Evolutionary conservation across 2,888 invertebrate genomes (phyloP), one percentile per base, ranked within the genome.

Genomic region (Pammene fasciana): DNA sequence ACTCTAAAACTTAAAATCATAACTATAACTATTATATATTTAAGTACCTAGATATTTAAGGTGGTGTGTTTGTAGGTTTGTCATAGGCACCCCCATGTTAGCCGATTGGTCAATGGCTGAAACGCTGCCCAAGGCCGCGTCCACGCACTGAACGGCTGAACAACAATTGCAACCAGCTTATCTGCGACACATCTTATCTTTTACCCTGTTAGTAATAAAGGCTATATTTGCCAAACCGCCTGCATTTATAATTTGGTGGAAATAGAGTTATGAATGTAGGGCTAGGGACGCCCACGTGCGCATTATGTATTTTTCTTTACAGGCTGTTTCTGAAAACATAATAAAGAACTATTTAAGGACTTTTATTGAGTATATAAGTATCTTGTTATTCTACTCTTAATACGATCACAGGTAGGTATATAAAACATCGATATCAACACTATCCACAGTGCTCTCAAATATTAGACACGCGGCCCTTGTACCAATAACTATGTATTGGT

Each of bases 71-170:
- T 8, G 14, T 8, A 16, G 8, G 26, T 59, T 26, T 45, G n/a
- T 45, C 0, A 26, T 34, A 13, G 38, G n/a, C 50, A 52, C 26
- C 38, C 16, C 26, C n/a, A 55, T 54, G 34, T 34, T 52, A 41
- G 0, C 64, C 26, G 45, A 64, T 54, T 54, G 64, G 64, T 64
- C 64, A 64, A 55, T 55, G 54, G 11, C 43, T 54, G 64, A 64
- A 64, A 64, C 4, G 26, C 52, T 52, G 50, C 55, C 61, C 62
- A 62, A 68, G 67, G 67, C 62, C 62, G 34, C 38, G 54, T 67
- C 34, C 62, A 67, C 55, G 48, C 38, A 16, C 48, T 52, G 50
- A 52, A 50, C 48, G 38, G 6, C 38, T 62, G 62, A 62, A 50
- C n/a, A 62, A 41, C 38, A 41, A 38, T n/a, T 10, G 9, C 18